phyloP scores from a whole-genome alignment of 2,888 invertebrate genomes.

The Lepidochrysops patricia region DNA sequence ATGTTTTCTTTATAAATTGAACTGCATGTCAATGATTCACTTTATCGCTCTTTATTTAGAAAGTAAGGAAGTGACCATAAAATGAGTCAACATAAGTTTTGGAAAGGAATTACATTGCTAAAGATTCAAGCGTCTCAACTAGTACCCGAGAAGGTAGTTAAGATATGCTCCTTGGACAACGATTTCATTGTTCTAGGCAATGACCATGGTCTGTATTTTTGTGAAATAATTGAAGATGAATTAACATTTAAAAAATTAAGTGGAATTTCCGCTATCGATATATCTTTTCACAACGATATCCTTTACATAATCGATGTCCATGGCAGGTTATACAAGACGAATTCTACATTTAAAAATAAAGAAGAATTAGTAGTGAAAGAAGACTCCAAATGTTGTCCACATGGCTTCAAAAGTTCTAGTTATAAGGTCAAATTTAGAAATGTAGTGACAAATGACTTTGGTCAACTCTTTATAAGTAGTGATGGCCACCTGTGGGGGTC shows the following conservation, averaged over 20 bases:
- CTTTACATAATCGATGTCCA: slow-evolving; percentile 77
- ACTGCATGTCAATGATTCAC: slow-evolving; percentile 24
- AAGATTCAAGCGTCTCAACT: slow-evolving; percentile 45
- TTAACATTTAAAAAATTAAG: slow-evolving; percentile 62
- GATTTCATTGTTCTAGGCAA: slow-evolving; percentile 61
- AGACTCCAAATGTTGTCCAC: slow-evolving; percentile 77
- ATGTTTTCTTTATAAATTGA: background rate
- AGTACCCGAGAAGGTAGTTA: slow-evolving; percentile 64
- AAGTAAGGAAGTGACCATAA: slow-evolving; percentile 39
- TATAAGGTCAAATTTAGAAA: slow-evolving; percentile 76
- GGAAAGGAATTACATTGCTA: slow-evolving; percentile 57
- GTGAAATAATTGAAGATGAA: slow-evolving; percentile 49
- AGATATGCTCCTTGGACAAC: slow-evolving; percentile 50
- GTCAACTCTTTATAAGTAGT: slow-evolving; percentile 78
- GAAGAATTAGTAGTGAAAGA: slow-evolving; percentile 78
- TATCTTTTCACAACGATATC: slow-evolving; percentile 75
- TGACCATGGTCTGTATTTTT: slow-evolving; percentile 63
- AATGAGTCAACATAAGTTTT: slow-evolving; percentile 69
- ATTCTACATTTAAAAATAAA: slow-evolving; percentile 67
- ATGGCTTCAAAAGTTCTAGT: slow-evolving; percentile 78
- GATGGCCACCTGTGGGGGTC: slow-evolving; percentile 81
- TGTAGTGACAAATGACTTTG: slow-evolving; percentile 76
- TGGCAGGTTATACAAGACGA: slow-evolving; percentile 75
- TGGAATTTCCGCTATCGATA: slow-evolving; percentile 75
- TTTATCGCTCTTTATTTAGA: slow-evolving; percentile 21